Evolutionary conservation across 2,888 invertebrate species (phyloP), one percentile per base, ranked within the genome.

Genomic region (Keiferia lycopersicella): DNA sequence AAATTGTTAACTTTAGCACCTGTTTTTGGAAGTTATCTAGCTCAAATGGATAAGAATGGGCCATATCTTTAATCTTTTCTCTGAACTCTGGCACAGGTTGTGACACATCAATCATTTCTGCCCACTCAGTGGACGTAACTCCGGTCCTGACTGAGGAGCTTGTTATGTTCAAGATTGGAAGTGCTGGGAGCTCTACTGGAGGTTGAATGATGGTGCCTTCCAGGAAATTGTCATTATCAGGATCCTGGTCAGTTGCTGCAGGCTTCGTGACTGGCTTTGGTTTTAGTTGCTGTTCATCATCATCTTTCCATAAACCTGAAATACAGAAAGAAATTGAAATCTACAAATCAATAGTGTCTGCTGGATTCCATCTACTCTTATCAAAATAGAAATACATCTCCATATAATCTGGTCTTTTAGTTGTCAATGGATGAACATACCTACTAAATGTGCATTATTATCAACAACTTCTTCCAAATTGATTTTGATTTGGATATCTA

Each of bases 21-120:
- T 97, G 96, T 87, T 99, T 98, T 82, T 99, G 99, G 82, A 99
- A 99, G 26, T 94, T 96, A 85, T 99, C 99, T 77, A 99, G 91
- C 76, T 98, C 97, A 87, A 99, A 99, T 0, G 96, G 95, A 86
- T 95, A 98, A 66, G 93, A 93, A 77, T 96, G 95, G 0, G 98
- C 98, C 90, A 97, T 96, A 67, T 96, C 94, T 4, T 96, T 96
- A 65, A 98, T 94, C 75, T 93, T 93, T 71, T 96, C 94, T 60
- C 95, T 92, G 77, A 98, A 98, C 81, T 98, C 95, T 1, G 92
- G 92, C 0, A 98, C 95, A 0, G 97, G 96, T 62, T 94, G 93
- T 0, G 95, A 94, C 0, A 97, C 95, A 81, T 98, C 97, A 41
- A 98, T 93, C 84, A 96, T 93, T 77, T 98, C 95, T 0, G 98